Evolutionary conservation across 2,888 invertebrate genomes (phyloP), one percentile per base, ranked within the genome.

Genomic region (Gnatocerus cornutus): DNA sequence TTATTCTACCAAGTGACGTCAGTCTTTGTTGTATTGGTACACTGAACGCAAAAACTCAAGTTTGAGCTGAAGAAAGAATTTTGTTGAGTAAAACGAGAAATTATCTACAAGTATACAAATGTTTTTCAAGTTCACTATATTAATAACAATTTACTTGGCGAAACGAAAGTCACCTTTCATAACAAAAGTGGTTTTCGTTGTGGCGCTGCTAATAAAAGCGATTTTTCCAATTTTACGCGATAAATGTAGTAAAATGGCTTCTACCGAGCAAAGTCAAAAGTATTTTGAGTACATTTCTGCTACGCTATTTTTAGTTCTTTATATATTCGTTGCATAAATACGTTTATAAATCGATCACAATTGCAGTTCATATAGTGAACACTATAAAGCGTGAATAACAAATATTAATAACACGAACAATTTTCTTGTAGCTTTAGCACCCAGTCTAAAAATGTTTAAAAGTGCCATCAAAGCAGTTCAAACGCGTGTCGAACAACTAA

Each of bases 291-390:
- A 76, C 72, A 73, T 76, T 73, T 71, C 72, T 71, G 61, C 72
- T 75, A 74, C 69, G 68, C 72, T 71, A 71, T 71, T 69, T 68
- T 71, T 66, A 63, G n/a, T 67, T 59, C 30, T 48, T 66, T 68
- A 68, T 72, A 72, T 74, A 74, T 82, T 82, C 82, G 82, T 82
- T 82, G 82, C 82, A 81, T 81, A 80, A 74, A 75, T 76, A 74
- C 69, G 78, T 75, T 79, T 81, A 78, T 76, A 80, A 81, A 81
- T 84, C 78, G 82, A 85, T 85, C 85, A 85, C 85, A 85, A 83
- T 84, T 83, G 84, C 84, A 83, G 84, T 85, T 84, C 84, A 83
- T 83, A 84, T 84, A 84, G 83, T 83, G 84, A 85, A 85, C 84
- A 84, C 85, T 85, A 85, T 84, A 83, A 83, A 84, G 84, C 84